Evolutionary conservation across 2,113 vertebrate genomes (phyloP).

Genomic region (Pelodiscus sinensis): DNA sequence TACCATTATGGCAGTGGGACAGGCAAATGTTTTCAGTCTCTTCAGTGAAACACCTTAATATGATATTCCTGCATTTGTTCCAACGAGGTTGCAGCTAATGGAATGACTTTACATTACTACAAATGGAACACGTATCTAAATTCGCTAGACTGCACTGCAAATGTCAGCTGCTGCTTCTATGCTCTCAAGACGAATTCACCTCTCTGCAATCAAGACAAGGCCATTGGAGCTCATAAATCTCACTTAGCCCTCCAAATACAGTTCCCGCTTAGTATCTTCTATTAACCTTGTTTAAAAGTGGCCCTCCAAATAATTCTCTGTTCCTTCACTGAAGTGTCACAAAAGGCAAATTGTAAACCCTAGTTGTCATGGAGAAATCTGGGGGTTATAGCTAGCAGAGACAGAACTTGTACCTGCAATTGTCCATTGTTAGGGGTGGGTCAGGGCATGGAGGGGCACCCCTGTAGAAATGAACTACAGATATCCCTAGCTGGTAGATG

Average conservation of each 20-base stretch:
- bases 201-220: not conserved
- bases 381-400: not conserved
- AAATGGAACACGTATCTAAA: not conserved
- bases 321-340: not conserved
- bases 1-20: not conserved
- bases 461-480: not conserved
- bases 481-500: fast-evolving
- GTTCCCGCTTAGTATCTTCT: not conserved
- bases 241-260: slow-evolving; percentile 1
- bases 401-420: not conserved
- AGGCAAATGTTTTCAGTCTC: not conserved
- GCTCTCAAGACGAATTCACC: not conserved
- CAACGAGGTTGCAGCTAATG: not conserved
- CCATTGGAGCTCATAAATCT: not conserved
- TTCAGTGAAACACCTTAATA: not conserved
- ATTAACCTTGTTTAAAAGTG: not conserved
- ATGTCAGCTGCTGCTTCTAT: not conserved
- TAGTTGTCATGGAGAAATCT: not conserved
- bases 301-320: not conserved
- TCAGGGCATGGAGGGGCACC: not conserved
- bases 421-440: not conserved
- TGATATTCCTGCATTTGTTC: not conserved
- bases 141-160: not conserved
- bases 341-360: not conserved
- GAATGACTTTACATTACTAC: not conserved